Conservation (phyloP, 2,888 invertebrate species). For the Seira ritae region DNA sequence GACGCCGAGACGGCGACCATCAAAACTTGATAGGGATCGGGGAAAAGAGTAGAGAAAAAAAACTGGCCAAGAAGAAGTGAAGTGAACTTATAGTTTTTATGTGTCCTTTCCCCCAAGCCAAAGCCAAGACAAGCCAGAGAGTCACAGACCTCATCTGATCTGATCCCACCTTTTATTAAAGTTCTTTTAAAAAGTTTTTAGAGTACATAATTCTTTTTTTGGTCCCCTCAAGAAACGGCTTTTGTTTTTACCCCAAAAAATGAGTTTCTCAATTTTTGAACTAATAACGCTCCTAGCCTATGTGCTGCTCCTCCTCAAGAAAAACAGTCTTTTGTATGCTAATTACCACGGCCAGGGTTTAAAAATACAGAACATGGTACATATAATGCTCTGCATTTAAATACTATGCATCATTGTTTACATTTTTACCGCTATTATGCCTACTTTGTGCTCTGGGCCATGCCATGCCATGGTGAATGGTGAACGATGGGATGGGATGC, state of each 20-base stretch:
- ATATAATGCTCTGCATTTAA: constrained; percentile 69
- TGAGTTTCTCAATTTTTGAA: constrained; percentile 19
- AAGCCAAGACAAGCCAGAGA: background rate
- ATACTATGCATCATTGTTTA: background rate
- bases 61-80: constrained; percentile 42
- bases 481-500: no score
- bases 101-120: background rate
- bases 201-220: constrained; percentile 12
- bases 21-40: constrained; percentile 73
- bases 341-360: constrained; percentile 70
- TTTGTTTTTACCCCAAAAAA: constrained; percentile 46
- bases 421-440: constrained; percentile 40
- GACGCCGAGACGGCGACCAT: constrained; percentile 72
- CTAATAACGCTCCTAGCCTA: constrained; percentile 36
- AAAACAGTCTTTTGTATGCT: constrained; percentile 71
- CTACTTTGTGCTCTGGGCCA: constrained; percentile 68
- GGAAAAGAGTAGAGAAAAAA: no score
- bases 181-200: no score
- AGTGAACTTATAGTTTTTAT: constrained; percentile 29
- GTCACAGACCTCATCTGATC: background rate
- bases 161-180: background rate
- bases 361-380: constrained; percentile 24
- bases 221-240: constrained; percentile 8
- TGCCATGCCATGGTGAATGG: no score
- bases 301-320: constrained; percentile 63